phyloP scores from a whole-genome alignment of 2,113 vertebrate genomes.

The Spheniscus mendiculus region DNA sequence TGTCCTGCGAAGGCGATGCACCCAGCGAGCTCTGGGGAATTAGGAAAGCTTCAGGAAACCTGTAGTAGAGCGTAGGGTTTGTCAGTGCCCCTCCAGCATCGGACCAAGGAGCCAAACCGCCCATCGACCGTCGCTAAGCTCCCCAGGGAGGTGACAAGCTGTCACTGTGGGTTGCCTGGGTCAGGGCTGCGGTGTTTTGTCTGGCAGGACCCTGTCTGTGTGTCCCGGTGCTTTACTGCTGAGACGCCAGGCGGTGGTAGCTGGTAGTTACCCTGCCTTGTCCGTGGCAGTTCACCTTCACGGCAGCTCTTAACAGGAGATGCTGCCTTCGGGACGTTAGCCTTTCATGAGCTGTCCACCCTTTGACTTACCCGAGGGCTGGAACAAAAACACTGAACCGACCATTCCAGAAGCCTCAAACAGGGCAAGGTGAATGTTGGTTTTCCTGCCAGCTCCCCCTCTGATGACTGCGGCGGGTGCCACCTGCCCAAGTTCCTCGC shows the following conservation, averaged over 20 bases:
- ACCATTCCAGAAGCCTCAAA: background rate
- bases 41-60: background rate
- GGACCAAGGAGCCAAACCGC: rapidly evolving
- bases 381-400: background rate
- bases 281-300: background rate
- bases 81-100: background rate
- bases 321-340: rapidly evolving
- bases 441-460: background rate
- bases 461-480: background rate
- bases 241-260: rapidly evolving
- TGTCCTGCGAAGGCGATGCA: rapidly evolving
- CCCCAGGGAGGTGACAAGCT: background rate
- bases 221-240: background rate
- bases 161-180: background rate
- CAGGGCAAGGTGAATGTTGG: background rate
- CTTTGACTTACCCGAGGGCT: rapidly evolving
- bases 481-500: background rate
- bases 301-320: rapidly evolving
- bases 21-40: rapidly evolving
- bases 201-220: background rate
- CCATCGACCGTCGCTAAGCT: background rate
- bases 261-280: rapidly evolving
- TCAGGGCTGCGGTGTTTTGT: background rate
- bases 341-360: rapidly evolving
- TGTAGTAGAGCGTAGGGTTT: no score